Percentiles rank a stretch among this genome's conserved stretches.
These are phyloP conservation scores for Engraulis encrasicolus DNA, from an alignment of 2,113 vertebrate genomes.

Conservation along the genomic window DNA sequence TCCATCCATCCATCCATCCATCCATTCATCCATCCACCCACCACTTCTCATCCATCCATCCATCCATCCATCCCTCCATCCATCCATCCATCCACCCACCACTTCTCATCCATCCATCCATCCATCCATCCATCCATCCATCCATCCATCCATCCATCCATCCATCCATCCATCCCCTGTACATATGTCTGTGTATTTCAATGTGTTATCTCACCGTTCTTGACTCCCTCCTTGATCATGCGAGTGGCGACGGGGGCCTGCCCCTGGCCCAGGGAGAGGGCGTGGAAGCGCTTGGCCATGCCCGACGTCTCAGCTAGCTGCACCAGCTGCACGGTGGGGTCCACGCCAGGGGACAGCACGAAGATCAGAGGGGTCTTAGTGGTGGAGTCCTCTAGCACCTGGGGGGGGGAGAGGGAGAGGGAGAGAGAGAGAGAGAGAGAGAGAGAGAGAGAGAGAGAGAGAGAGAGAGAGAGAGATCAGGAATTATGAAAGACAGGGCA, in stretches of 20 bases:
- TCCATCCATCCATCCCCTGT: no score
- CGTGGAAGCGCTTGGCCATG: constrained; percentile 79
- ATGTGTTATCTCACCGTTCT: constrained; percentile 75
- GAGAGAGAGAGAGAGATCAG: neutral
- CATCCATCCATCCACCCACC: no score
- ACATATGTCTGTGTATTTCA: no score
- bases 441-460: neutral
- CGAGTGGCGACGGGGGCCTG: constrained; percentile 85
- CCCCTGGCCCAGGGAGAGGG: constrained; percentile 88
- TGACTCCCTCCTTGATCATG: constrained; percentile 84
- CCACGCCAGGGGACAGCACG: constrained; percentile 85
- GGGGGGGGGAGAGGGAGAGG: neutral
- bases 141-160: no score
- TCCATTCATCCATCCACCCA: no score
- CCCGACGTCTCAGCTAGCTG: constrained; percentile 83
- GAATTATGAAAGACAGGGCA: neutral
- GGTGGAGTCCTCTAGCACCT: constrained; percentile 88
- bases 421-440: neutral
- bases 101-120: no score
- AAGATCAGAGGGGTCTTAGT: constrained; percentile 84
- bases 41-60: no score
- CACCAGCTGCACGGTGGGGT: constrained; percentile 80
- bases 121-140: no score
- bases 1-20: no score
- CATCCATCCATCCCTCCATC: no score